Evolutionary conservation across 2,888 invertebrate genomes (phyloP).

Genomic region (Caenorhabditis drosophilae): DNA sequence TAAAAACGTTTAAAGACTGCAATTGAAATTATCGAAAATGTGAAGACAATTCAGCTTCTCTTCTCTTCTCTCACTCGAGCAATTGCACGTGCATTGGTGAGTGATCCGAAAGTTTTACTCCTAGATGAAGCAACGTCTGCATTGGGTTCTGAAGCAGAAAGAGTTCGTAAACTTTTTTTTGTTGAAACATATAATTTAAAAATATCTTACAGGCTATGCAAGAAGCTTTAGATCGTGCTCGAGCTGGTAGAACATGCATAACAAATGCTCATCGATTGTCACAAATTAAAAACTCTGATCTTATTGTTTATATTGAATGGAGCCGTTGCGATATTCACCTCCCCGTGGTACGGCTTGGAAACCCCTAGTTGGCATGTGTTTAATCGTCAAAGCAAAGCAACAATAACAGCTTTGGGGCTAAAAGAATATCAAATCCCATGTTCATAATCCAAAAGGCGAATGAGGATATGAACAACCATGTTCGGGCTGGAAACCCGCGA

Average conservation of each 20-base stretch:
- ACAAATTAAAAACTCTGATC: constrained; percentile 60
- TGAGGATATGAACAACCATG: no score
- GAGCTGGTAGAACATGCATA: no score
- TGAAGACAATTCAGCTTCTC: constrained; percentile 71
- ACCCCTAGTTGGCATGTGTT: no score
- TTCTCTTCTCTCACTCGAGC: constrained; percentile 74
- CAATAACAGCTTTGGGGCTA: no score
- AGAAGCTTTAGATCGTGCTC: no score
- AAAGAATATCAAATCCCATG: no score
- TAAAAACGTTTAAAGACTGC: no score
- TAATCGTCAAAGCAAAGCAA: no score
- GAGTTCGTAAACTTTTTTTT: constrained; percentile 74
- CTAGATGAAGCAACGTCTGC: constrained; percentile 75
- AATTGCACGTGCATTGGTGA: constrained; percentile 74
- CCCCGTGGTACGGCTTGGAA: no score
- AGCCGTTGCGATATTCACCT: no score
- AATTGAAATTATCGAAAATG: constrained; percentile 71
- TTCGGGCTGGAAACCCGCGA: no score
- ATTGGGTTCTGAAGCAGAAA: constrained; percentile 73
- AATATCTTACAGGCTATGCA: constrained; percentile 49
- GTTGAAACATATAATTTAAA: background rate
- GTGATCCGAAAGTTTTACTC: constrained; percentile 73
- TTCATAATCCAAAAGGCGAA: no score
- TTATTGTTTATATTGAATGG: constrained; percentile 61
- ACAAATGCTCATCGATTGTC: constrained; percentile 65